Percentiles rank a stretch among this genome's conserved stretches.
These are phyloP conservation scores for Gymnodraco acuticeps DNA, from an alignment of 2,797 vertebrate species.

Conservation along the genomic window DNA sequence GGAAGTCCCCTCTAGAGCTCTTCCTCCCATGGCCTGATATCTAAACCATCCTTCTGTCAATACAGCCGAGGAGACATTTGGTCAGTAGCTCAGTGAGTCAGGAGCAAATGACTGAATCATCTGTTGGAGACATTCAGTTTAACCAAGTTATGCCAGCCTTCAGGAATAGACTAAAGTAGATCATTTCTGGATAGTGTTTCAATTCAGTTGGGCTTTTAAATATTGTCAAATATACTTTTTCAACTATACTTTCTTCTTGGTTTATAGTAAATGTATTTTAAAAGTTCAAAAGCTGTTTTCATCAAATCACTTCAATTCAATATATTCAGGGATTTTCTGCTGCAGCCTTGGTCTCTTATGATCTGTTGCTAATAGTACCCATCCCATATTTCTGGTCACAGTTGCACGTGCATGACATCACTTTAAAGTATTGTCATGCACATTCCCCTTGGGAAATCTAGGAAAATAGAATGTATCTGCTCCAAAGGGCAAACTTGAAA, in stretches of 20 bases:
- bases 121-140: slow-evolving; percentile 28
- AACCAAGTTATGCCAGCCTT: slow-evolving; percentile 7
- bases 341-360: not conserved
- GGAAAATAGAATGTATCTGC: no score
- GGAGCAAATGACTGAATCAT: slow-evolving; percentile 31
- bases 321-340: not conserved
- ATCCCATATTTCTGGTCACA: no score
- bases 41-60: slow-evolving; percentile 23
- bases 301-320: not conserved
- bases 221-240: no score
- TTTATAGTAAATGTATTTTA: no score
- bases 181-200: slow-evolving; percentile 6
- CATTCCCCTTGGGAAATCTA: no score
- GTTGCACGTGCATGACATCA: no score
- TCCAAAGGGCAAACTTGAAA: no score
- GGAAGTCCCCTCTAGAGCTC: slow-evolving; percentile 18
- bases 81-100: slow-evolving; percentile 24
- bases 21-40: slow-evolving; percentile 36
- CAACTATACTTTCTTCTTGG: no score
- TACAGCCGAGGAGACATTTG: slow-evolving; percentile 32
- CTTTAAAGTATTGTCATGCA: no score
- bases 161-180: not conserved
- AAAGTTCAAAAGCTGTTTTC: no score
- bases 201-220: not conserved
- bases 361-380: not conserved